Base-by-base conservation (phyloP, 2,113 vertebrate genomes). In the Onychorhynchus coronatus region DNA sequence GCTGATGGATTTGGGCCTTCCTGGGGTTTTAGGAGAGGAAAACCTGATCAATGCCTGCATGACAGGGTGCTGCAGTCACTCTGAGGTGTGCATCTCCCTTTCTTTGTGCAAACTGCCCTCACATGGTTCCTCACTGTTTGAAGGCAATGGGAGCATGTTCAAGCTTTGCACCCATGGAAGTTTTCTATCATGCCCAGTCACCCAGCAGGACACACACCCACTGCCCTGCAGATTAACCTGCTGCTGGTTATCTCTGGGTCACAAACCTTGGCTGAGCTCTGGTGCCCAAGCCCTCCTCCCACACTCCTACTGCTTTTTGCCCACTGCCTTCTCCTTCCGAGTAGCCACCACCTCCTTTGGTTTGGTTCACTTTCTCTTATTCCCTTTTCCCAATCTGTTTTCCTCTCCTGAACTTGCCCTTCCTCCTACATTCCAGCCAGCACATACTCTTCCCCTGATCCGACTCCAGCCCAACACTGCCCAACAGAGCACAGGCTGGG, bases 61-160 rank as follows among this genome's bases (percentile, higher is more conserved):
- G n/a, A 39, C 8, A 52, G 35, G 35, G 37, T 15, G 21, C 25
- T 31, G 39, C 50, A 46, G 35, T 17, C 35, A 5, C 4, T 4
- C 25, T 0, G 0, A 2, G 30, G 3, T 1, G 1, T 9, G n/a
- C 41, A 73, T 28, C 61, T n/a, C 16, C 47, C 41, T 41, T 31
- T 76, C 44, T n/a, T n/a, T 73, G 22, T 1, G 16, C 20, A 21
- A 73, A 2, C 28, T 31, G 41, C 53, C 50, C 28, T 37, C 78
- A 49, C 1, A 1, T 3, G 22, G 44, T 61, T 73, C 23, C 33
- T 14, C 11, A 17, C 44, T 25, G 8, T 31, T 1, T 44, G 68
- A 70, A 87, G 53, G 19, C 68, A 50, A 24, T 0, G 0, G 8
- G 41, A 85, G 8, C 0, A 0, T 8, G 6, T 52, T 27, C 77